phyloP scores from a whole-genome alignment of 2,113 vertebrate species.

The Halcyon senegalensis region DNA sequence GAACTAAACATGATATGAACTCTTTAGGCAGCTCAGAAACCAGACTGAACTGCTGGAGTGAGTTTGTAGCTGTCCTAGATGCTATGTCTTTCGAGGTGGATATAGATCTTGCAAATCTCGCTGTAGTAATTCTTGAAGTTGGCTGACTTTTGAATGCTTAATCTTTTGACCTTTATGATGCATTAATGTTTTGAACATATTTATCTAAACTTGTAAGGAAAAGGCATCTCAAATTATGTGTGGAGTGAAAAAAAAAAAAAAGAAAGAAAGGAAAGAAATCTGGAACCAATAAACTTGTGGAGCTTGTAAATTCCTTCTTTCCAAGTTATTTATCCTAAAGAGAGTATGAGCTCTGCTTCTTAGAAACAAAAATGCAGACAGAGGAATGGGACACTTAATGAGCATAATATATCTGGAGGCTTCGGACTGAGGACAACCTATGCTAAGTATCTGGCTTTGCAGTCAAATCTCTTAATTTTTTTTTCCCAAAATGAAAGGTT shows the following conservation, averaged over 20 bases:
- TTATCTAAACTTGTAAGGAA: slow-evolving; percentile 55
- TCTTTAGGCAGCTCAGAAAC: neutral
- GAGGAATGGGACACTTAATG: slow-evolving; percentile 56
- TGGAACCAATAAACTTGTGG: slow-evolving; percentile 67
- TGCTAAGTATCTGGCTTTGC: neutral
- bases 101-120: neutral
- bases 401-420: slow-evolving; percentile 49
- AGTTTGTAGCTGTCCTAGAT: neutral
- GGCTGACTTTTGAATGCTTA: neutral
- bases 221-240: slow-evolving; percentile 54
- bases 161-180: neutral
- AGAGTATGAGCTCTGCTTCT: slow-evolving; percentile 35
- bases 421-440: neutral
- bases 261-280: slow-evolving; percentile 46
- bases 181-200: slow-evolving; percentile 55
- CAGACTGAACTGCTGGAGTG: neutral
- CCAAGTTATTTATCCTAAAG: slow-evolving; percentile 59
- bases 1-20: neutral
- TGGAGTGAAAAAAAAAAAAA: neutral
- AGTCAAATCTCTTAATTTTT: neutral
- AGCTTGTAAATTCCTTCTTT: slow-evolving; percentile 71
- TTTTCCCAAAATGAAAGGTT: neutral
- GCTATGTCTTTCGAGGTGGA: neutral
- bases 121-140: neutral
- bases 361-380: slow-evolving; percentile 64